Percentiles rank a stretch among this genome's conserved stretches.
Evolutionary conservation across 2,797 vertebrate genomes (phyloP).

Genomic region (Gymnodraco acuticeps): DNA sequence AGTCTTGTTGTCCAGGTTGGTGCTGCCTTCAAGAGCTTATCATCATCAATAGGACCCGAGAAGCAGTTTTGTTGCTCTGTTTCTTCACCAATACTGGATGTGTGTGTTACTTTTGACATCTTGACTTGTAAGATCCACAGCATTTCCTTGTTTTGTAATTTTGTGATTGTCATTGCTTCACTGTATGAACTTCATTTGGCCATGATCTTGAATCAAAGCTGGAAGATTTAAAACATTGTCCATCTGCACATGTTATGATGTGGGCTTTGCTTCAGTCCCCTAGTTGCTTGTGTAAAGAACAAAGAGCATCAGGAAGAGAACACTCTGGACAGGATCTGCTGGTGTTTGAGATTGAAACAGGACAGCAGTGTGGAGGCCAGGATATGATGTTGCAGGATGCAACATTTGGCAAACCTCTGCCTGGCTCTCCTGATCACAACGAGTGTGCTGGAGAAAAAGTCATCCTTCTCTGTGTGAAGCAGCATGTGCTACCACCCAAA

Average conservation of each 20-base stretch:
- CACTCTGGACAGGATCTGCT: slow-evolving; percentile 7
- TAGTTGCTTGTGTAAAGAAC: not conserved
- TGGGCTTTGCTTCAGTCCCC: not conserved
- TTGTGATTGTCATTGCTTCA: slow-evolving; percentile 6
- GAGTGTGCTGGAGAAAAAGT: slow-evolving; percentile 33
- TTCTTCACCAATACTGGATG: not conserved
- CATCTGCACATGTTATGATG: slow-evolving; percentile 27
- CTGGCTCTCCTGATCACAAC: slow-evolving; percentile 34
- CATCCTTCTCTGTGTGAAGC: slow-evolving; percentile 39
- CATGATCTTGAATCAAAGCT: slow-evolving; percentile 8
- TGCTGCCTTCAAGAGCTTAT: not conserved
- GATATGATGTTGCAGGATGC: slow-evolving; percentile 6
- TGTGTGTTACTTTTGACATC: not conserved
- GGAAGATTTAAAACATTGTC: not conserved
- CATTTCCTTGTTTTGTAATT: not conserved
- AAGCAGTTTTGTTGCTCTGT: not conserved
- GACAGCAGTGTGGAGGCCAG: slow-evolving; percentile 24
- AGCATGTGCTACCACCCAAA: slow-evolving; percentile 38
- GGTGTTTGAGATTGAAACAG: slow-evolving; percentile 22
- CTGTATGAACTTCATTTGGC: slow-evolving; percentile 1
- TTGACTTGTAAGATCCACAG: not conserved
- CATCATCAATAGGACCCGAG: not conserved
- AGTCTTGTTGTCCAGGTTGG: not conserved
- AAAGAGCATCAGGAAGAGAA: slow-evolving; percentile 5
- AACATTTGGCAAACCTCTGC: slow-evolving; percentile 46